phyloP scores from a whole-genome alignment of 2,888 invertebrate species.

The Nematopogon swammerdamellus region DNA sequence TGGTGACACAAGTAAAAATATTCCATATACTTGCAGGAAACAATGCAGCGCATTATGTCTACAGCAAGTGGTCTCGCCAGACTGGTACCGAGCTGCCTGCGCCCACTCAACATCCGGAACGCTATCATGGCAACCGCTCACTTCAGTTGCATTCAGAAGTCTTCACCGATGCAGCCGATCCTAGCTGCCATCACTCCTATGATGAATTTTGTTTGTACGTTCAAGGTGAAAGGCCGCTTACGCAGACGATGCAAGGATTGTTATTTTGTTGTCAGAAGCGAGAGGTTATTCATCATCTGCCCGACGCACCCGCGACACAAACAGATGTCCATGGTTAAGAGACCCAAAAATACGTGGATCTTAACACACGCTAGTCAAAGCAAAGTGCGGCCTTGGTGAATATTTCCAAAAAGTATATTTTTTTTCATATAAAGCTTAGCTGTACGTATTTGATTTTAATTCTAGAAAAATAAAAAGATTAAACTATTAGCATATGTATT shows the following conservation, averaged over 20 bases:
- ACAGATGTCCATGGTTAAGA: conserved; percentile 69
- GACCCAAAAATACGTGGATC: conserved; percentile 70
- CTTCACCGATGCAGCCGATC: conserved; percentile 17
- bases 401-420: too few relatives aligned
- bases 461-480: too few relatives aligned
- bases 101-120: neutral
- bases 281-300: conserved; percentile 70
- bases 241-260: conserved; percentile 76
- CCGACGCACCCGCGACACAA: conserved; percentile 77
- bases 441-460: too few relatives aligned
- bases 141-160: conserved; percentile 22
- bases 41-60: neutral
- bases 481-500: too few relatives aligned
- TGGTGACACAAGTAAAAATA: too few relatives aligned
- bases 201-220: conserved; percentile 25
- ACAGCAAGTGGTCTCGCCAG: neutral
- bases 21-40: neutral
- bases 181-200: conserved; percentile 23
- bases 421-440: too few relatives aligned
- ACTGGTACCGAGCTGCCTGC: too few relatives aligned
- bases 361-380: conserved; percentile 72
- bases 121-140: conserved; percentile 15
- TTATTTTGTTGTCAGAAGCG: conserved; percentile 65
- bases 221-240: conserved; percentile 70
- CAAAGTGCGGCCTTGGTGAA: conserved; percentile 36